Conservation (phyloP, 1,140 invertebrate genomes). For the Carposina sasakii region DNA sequence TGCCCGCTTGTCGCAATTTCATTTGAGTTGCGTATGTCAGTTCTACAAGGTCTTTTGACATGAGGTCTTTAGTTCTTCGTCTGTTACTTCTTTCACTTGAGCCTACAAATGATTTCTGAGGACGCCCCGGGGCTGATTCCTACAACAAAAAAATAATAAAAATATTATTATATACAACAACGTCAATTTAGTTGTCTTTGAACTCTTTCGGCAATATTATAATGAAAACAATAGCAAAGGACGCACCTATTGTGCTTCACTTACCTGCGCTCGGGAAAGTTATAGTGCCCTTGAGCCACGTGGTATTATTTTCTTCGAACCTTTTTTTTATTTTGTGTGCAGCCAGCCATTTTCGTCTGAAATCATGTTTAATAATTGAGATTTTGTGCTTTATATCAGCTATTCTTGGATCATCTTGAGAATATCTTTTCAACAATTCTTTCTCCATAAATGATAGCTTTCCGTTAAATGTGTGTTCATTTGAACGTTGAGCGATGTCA, state of each 20-base stretch:
- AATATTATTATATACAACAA: neutral
- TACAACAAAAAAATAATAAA: neutral
- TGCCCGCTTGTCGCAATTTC: constrained; percentile 15
- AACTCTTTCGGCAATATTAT: neutral
- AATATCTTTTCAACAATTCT: too few species aligned
- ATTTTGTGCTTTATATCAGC: too few species aligned
- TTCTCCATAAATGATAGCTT: too few species aligned
- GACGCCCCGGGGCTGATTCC: constrained; percentile 13
- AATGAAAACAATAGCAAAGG: neutral
- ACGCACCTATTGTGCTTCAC: neutral
- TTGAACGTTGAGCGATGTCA: too few species aligned
- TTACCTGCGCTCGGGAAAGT: neutral
- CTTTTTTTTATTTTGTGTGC: neutral
- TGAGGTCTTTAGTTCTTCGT: constrained; percentile 30
- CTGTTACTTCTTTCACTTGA: constrained; percentile 25
- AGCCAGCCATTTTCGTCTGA: neutral
- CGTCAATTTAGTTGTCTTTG: neutral
- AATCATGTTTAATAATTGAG: too few species aligned
- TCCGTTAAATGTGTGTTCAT: too few species aligned
- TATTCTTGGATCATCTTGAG: too few species aligned
- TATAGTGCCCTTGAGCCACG: neutral
- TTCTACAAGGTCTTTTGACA: constrained; percentile 16
- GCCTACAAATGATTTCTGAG: constrained; percentile 14
- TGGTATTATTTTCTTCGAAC: neutral
- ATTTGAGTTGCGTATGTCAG: constrained; percentile 28